Conservation (phyloP, 2,888 invertebrate genomes). For the Cybosia mesomella region DNA sequence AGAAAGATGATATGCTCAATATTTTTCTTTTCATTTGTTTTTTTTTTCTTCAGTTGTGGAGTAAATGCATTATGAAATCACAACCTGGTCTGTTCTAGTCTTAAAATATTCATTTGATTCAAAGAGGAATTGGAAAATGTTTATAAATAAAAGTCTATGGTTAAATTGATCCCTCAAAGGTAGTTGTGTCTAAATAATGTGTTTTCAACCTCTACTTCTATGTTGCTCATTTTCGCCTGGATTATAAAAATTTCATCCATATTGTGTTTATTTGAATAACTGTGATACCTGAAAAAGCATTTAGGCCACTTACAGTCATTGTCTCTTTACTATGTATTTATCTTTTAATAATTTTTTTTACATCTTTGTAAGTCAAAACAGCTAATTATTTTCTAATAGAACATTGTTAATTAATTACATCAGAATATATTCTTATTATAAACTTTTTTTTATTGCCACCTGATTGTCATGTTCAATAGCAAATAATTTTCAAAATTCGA, state of each 20-base stretch:
- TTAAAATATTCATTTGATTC: slow-evolving; percentile 40
- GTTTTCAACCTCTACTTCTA: slow-evolving; percentile 47
- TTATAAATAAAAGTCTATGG: slow-evolving; percentile 69
- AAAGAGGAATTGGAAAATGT: slow-evolving; percentile 42
- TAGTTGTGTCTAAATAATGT: slow-evolving; percentile 60
- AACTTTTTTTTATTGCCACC: background rate
- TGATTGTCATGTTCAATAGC: background rate
- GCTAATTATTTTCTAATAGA: background rate
- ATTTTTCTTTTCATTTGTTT: slow-evolving; percentile 47
- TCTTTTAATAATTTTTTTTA: background rate
- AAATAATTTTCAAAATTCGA: background rate
- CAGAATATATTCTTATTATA: background rate
- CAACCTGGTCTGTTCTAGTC: slow-evolving; percentile 56
- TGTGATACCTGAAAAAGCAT: slow-evolving; percentile 44
- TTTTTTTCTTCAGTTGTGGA: slow-evolving; percentile 48
- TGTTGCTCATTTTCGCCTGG: slow-evolving; percentile 43
- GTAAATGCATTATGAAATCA: slow-evolving; percentile 58
- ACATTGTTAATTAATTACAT: background rate
- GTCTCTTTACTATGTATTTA: background rate
- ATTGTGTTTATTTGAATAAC: slow-evolving; percentile 43
- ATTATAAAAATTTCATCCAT: slow-evolving; percentile 46
- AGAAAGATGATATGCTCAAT: slow-evolving; percentile 66
- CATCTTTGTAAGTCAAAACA: background rate
- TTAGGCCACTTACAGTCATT: slow-evolving; percentile 29
- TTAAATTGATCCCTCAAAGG: slow-evolving; percentile 81